These are phyloP conservation scores for Seira sanloemensis DNA, from an alignment of 2,888 invertebrate genomes.

Conservation along the genomic window DNA sequence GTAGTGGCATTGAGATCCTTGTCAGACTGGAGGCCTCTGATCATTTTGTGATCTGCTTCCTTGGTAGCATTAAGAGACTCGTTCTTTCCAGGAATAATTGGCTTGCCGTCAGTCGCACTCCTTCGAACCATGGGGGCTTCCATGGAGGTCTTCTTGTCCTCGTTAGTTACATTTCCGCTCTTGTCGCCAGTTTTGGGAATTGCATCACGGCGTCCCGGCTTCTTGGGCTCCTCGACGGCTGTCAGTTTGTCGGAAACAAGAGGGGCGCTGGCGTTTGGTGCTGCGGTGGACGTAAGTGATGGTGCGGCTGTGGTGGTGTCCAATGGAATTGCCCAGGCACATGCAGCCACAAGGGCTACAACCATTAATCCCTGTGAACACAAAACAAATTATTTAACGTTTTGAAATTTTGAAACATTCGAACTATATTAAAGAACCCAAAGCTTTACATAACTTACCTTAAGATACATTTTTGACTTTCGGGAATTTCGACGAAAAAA, in stretches of 20 bases:
- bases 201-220: no score
- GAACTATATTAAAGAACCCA: no score
- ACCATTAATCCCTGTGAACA: not conserved
- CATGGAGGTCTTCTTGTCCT: not conserved
- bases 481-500: no score
- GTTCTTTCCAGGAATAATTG: not conserved
- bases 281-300: not conserved
- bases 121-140: not conserved
- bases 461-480: not conserved
- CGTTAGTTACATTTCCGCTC: not conserved
- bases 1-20: no score
- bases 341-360: not conserved
- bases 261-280: not conserved
- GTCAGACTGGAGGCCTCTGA: no score
- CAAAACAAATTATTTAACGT: no score
- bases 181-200: no score
- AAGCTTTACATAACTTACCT: not conserved
- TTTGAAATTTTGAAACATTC: no score
- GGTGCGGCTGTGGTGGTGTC: not conserved
- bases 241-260: not conserved
- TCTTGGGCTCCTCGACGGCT: not conserved
- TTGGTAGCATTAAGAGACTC: not conserved
- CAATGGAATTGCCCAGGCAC: not conserved
- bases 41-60: not conserved
- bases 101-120: not conserved